Base-by-base conservation (phyloP, 92 coral and sea anemone species). In the Pocillopora grandis region DNA sequence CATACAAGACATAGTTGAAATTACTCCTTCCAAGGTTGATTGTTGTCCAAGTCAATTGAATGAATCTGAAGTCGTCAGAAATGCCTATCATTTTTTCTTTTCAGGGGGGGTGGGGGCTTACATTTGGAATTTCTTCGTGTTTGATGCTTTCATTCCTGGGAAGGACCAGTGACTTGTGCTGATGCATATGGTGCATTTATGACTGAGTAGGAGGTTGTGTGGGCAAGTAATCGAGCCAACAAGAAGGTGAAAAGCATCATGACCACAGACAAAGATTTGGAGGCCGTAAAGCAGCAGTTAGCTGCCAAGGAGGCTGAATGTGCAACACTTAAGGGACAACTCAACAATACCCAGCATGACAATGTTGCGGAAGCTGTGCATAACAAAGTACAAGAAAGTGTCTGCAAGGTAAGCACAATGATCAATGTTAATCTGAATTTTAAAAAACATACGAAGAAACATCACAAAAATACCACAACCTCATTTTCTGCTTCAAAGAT, bases 351-450 rank as follows among this genome's bases (percentile, higher is more conserved):
- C 20, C 66, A 62, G 66, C 75, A 55, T 70, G 42, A n/a, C 75
- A 70, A 70, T 70, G 56, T 16, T 70, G 75, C 33, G 49, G 75
- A 70, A 75, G 79, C 79, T 27, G 31, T 1, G 31, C 79, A 75
- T 52, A 55, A 55, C 14, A 55, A 75, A 60, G 79, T 13, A 75
- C 79, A 75, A 16, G 75, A 70, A 70, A 70, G 49, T 55, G 33
- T 70, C 56, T 70, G 75, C 58, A 70, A 70, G 75, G 75, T 70
- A 70, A 70, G 75, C 57, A 70, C 56, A 70, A 5, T 70, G 19
- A 70, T 70, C 75, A 33, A 33, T 36, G 75, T 70, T 70, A 70
- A 70, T 31, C 75, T 66, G 71, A 10, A 66, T 66, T 66, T 66
- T 18, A 10, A 66, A 66, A 66, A 27, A 27, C 31, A 27, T 27